phyloP scores from a whole-genome alignment of 2,797 vertebrate genomes.

The Accipiter badius region DNA sequence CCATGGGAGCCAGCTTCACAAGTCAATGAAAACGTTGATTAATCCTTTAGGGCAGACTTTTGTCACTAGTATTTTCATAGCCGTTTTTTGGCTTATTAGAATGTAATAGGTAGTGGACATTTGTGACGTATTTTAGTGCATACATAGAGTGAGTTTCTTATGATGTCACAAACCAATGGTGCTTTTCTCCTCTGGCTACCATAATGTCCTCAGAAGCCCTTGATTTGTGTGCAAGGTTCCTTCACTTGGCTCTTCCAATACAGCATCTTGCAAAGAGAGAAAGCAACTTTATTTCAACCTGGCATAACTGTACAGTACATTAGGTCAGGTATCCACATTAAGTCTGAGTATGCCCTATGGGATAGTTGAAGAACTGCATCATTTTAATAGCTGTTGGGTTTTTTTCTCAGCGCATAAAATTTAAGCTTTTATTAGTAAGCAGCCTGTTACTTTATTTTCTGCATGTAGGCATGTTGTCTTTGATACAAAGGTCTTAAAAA shows the following conservation, averaged over 20 bases:
- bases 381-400: slow-evolving; percentile 54
- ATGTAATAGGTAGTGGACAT: not conserved
- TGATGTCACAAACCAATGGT: not conserved
- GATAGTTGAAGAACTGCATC: slow-evolving; percentile 28
- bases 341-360: slow-evolving; percentile 34
- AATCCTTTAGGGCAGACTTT: not conserved
- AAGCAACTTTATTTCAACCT: slow-evolving; percentile 48
- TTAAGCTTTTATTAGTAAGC: slow-evolving; percentile 46
- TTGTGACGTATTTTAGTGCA: not conserved
- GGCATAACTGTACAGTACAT: slow-evolving; percentile 8
- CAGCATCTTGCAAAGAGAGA: not conserved
- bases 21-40: not conserved
- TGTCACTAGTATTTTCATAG: not conserved
- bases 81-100: not conserved
- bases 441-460: slow-evolving; percentile 54
- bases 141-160: not conserved
- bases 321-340: slow-evolving; percentile 2
- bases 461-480: slow-evolving; percentile 26
- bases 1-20: not conserved
- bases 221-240: not conserved
- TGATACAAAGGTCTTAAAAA: slow-evolving; percentile 53
- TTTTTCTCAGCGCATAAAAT: slow-evolving; percentile 20
- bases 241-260: not conserved
- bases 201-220: not conserved
- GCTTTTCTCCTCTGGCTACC: not conserved